phyloP scores from a whole-genome alignment of 2,113 vertebrate genomes.

The Marmota flaviventris region DNA sequence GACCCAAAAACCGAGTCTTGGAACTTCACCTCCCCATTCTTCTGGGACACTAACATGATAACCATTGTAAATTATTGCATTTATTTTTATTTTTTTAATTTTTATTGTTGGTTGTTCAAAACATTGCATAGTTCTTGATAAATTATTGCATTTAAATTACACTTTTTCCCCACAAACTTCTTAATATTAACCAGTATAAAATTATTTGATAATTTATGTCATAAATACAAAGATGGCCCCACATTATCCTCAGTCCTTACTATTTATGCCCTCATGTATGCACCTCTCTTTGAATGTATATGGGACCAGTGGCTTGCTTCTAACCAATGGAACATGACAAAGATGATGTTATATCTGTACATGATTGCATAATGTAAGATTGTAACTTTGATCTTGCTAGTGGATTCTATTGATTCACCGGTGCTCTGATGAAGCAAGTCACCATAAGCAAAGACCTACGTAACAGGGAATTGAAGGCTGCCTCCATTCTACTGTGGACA shows the following conservation, averaged over 20 bases:
- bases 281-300: neutral
- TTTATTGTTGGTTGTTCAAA: too few relatives aligned
- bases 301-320: neutral
- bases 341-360: neutral
- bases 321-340: neutral
- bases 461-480: neutral
- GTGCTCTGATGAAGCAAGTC: neutral
- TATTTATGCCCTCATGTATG: neutral
- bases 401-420: neutral
- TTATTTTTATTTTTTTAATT: neutral
- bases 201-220: neutral
- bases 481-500: neutral
- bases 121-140: neutral
- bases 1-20: too few relatives aligned
- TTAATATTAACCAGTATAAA: neutral
- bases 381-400: neutral
- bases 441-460: neutral
- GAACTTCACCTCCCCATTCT: too few relatives aligned
- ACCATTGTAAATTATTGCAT: neutral
- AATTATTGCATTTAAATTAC: neutral
- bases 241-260: neutral
- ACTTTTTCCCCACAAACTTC: neutral
- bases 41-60: neutral
- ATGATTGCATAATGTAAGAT: neutral
- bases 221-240: neutral